Evolutionary conservation across 2,888 invertebrate species (phyloP), one percentile per base, ranked within the genome.

Genomic region (Vesta saturnalis): DNA sequence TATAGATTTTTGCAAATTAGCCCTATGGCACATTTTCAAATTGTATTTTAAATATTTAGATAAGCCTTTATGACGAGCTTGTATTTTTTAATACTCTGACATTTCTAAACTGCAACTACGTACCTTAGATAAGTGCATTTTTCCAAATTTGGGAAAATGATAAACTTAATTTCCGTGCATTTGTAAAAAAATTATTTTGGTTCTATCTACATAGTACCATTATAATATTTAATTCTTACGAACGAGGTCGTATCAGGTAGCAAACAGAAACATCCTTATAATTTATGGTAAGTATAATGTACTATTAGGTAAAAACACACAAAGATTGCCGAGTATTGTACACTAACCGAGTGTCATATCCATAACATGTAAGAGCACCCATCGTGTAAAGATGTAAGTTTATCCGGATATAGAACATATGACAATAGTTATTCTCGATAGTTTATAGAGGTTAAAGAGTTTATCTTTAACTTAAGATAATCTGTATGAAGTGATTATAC

Each of bases 391-490:
- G 64, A 60, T 60, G 58, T 64, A 67, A 59, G 59, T 64, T 52
- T 69, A 69, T 52, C 59, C 39, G 65, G 61, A 69, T 69, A 65
- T 69, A 69, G 69, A 61, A 65, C 60, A 65, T 64, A 69, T 65
- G 69, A 69, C 69, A 69, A 69, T 69, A 69, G 69, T 54, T 69
- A 69, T 56, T 62, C 56, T 69, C 69, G 60, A 58, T 69, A 69
- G 69, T 65, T 69, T 65, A 56, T 65, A 65, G 69, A 65, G 47
- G 49, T 63, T 57, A 47, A 57, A 63, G 47, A 10, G 10, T 43
- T 21, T 6, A 21, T 52, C 52, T 52, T 52, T 21, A 52, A 52
- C 52, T 8, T 52, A 19, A 52, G 39, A 39, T 56, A 59, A 46
- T 57, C 22, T 69, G 58, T 55, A 65, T n/a, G 23, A 52, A 55